A percentile compares a stretch with the other conserved stretches of the same genome.
Conservation (phyloP, 2,113 vertebrate species). For the Rhombomys opimus region DNA sequence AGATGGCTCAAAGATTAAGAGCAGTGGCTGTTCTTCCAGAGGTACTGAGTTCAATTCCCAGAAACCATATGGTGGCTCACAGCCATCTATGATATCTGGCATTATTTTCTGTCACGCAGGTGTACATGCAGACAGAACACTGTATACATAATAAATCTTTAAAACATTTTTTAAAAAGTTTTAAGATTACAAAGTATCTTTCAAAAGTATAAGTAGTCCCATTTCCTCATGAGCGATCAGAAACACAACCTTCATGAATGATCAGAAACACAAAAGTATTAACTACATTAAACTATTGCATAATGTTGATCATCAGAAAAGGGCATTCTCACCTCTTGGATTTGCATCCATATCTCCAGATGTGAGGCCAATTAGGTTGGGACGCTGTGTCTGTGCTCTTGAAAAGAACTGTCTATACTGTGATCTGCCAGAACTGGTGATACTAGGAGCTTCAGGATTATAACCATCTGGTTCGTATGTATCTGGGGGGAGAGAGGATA, state of each 20-base stretch:
- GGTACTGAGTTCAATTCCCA: no score
- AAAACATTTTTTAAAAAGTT: background rate
- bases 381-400: constrained; percentile 95
- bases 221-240: background rate
- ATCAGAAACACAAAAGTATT: constrained; percentile 18
- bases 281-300: constrained; percentile 54
- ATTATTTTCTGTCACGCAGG: no score
- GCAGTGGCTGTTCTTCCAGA: no score
- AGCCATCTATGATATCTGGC: no score
- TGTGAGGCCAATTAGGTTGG: constrained; percentile 98
- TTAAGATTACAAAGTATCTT: background rate
- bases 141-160: no score
- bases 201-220: constrained; percentile 29
- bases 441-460: constrained; percentile 98
- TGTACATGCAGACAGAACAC: no score
- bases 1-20: no score
- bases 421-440: constrained; percentile 94
- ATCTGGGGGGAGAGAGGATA: constrained; percentile 87
- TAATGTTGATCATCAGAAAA: constrained; percentile 61
- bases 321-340: constrained; percentile 92
- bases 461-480: constrained; percentile 98
- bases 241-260: constrained; percentile 32
- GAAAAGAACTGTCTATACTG: constrained; percentile 97
- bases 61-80: no score
- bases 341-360: constrained; percentile 94